Evolutionary conservation across 2,888 invertebrate genomes (phyloP).

Genomic region (Papilio protenor): DNA sequence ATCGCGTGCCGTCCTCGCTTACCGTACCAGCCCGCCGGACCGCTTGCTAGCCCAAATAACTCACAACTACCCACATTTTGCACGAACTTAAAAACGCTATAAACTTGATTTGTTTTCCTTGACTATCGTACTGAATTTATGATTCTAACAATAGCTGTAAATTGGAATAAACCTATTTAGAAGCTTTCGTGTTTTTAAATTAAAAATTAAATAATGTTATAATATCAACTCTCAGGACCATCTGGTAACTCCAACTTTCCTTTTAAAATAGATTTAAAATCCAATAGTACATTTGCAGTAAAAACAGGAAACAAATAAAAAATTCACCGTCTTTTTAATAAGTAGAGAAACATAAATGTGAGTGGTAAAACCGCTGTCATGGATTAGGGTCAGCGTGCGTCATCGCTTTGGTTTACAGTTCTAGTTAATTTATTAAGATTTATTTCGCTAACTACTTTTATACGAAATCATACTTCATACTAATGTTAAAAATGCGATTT

Average conservation of each 20-base stretch:
- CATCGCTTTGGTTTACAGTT: neutral
- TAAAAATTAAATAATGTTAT: too few species aligned
- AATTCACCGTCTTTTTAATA: neutral
- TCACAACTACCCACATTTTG: constrained; percentile 6
- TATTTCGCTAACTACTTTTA: too few species aligned
- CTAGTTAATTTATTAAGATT: neutral
- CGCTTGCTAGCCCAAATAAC: constrained; percentile 17
- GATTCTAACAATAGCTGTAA: neutral
- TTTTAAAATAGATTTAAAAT: neutral
- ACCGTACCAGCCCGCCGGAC: constrained; percentile 31
- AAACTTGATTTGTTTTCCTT: constrained; percentile 23
- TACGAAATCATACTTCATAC: too few species aligned
- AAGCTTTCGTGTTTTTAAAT: neutral
- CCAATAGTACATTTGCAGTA: neutral
- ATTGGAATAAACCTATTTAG: neutral
- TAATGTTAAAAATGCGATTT: too few species aligned
- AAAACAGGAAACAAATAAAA: neutral
- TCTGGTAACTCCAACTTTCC: neutral
- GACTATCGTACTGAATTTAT: constrained; percentile 18
- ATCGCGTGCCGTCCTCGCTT: constrained; percentile 61
- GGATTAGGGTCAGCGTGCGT: constrained; percentile 1
- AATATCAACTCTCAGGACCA: too few species aligned
- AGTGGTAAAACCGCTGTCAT: neutral
- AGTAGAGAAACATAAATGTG: neutral
- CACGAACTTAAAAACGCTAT: constrained; percentile 25